Conservation (phyloP, 2,797 vertebrate species). For the Sebastes oblongus region DNA sequence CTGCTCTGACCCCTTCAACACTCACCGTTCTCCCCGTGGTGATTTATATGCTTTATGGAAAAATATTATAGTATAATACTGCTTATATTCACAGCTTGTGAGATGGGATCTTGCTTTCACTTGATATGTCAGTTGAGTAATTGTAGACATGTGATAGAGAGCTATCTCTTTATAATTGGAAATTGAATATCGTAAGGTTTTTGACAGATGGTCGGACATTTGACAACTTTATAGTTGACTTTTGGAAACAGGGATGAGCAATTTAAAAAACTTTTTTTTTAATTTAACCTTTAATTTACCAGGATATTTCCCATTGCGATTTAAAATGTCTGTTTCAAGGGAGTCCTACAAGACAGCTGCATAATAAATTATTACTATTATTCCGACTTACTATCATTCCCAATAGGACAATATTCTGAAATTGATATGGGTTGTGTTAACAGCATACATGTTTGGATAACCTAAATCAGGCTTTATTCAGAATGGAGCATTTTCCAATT, state of each 20-base stretch:
- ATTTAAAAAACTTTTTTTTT: too few species aligned
- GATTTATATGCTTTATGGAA: slow-evolving; percentile 23
- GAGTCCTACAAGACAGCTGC: background rate
- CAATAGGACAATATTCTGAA: too few species aligned
- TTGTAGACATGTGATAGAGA: background rate
- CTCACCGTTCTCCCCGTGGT: background rate
- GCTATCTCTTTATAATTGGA: background rate
- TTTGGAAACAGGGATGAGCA: background rate
- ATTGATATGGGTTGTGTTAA: background rate
- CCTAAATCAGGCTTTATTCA: background rate
- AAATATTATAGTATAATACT: slow-evolving; percentile 4
- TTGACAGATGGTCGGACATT: background rate
- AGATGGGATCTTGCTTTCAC: background rate
- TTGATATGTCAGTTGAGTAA: background rate
- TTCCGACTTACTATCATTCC: background rate
- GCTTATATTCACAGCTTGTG: background rate
- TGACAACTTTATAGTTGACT: background rate
- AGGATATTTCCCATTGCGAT: too few species aligned
- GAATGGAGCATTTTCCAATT: background rate
- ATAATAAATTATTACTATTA: background rate
- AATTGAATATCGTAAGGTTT: background rate
- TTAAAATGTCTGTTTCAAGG: background rate
- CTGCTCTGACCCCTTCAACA: slow-evolving; percentile 54
- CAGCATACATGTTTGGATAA: background rate
- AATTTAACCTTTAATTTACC: too few species aligned